phyloP scores from a whole-genome alignment of 2,888 invertebrate genomes.

The Apocheima hispidaria region DNA sequence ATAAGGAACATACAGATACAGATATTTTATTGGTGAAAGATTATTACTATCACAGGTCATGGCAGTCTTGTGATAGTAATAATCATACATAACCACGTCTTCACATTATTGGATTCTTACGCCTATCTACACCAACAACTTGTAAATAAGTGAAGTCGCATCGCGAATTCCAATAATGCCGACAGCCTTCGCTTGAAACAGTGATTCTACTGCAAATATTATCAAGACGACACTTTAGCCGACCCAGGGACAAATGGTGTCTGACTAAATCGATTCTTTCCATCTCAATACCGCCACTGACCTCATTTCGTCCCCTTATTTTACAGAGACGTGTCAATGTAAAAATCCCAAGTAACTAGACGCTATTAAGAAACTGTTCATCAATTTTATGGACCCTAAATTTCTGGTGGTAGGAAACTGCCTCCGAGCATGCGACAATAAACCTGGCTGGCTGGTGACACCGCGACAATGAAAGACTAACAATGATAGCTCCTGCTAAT shows the following conservation, averaged over 20 bases:
- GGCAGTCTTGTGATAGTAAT: neutral
- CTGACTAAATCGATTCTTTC: constrained; percentile 66
- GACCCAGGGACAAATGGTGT: constrained; percentile 64
- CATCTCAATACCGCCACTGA: constrained; percentile 45
- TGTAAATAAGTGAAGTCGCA: constrained; percentile 50
- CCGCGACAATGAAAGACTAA: constrained; percentile 71
- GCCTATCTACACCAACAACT: constrained; percentile 14
- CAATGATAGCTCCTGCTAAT: constrained; percentile 59
- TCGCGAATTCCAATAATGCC: constrained; percentile 73
- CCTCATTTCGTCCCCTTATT: constrained; percentile 50
- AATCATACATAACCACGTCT: too few relatives aligned
- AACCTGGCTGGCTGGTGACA: constrained; percentile 74
- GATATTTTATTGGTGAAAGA: too few relatives aligned
- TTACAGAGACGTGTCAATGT: constrained; percentile 48
- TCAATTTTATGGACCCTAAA: constrained; percentile 83
- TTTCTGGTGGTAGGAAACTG: constrained; percentile 78
- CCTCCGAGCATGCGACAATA: constrained; percentile 76
- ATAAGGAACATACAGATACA: too few relatives aligned
- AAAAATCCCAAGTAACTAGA: constrained; percentile 60
- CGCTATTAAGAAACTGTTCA: constrained; percentile 78
- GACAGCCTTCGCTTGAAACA: constrained; percentile 65
- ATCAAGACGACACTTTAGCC: constrained; percentile 62
- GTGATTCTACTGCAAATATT: constrained; percentile 70
- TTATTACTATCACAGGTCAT: too few relatives aligned
- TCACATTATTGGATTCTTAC: too few relatives aligned